These are phyloP conservation scores for Pseudachorutes palmiensis DNA, from an alignment of 1,140 invertebrate species.

Conservation along the genomic window DNA sequence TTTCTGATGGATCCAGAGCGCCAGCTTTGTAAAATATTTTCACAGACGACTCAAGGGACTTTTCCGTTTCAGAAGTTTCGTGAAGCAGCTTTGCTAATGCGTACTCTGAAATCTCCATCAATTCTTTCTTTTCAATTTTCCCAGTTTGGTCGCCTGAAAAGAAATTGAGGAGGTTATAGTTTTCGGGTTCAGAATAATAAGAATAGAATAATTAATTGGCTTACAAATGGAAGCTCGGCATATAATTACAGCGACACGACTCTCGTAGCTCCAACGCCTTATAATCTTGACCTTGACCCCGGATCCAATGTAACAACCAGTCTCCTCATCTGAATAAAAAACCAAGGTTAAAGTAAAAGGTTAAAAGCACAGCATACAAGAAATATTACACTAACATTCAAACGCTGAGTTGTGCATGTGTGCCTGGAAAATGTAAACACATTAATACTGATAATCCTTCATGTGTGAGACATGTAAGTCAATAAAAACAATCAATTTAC, in stretches of 20 bases:
- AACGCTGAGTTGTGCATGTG: conserved; percentile 75
- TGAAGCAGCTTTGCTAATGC: conserved; percentile 61
- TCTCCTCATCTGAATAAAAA: conserved; percentile 68
- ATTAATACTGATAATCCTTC: too few species aligned
- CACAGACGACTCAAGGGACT: conserved; percentile 52
- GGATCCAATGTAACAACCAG: conserved; percentile 60
- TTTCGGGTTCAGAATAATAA: too few species aligned
- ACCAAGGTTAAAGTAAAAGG: conserved; percentile 1
- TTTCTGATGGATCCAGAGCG: conserved; percentile 48
- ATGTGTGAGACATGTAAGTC: too few species aligned
- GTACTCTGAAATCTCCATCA: conserved; percentile 62
- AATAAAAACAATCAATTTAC: too few species aligned
- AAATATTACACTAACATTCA: conserved; percentile 58
- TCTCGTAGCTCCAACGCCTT: conserved; percentile 77
- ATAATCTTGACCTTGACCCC: conserved; percentile 57
- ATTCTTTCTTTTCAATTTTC: conserved; percentile 51
- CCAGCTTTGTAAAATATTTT: conserved; percentile 65
- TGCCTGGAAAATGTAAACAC: conserved; percentile 73
- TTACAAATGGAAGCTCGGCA: conserved; percentile 66
- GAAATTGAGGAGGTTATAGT: too few species aligned
- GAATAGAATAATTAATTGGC: too few species aligned
- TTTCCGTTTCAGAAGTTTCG: conserved; percentile 46
- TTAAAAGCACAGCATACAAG: neutral
- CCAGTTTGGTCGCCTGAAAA: conserved; percentile 17
- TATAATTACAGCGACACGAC: conserved; percentile 72